Evolutionary conservation across 1,140 invertebrate species (phyloP).

Genomic region (Rhopalosiphum maidis): DNA sequence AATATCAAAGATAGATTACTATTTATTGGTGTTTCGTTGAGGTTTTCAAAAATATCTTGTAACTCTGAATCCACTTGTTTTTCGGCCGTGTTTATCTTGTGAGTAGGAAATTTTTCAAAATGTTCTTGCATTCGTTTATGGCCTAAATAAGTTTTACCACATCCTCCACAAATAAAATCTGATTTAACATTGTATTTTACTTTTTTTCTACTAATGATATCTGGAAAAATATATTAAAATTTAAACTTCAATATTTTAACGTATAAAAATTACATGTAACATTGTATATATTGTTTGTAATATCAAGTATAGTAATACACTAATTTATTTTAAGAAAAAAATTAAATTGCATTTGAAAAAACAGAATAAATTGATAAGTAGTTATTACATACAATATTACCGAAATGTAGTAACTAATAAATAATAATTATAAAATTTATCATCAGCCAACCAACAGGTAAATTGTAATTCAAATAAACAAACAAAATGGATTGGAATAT

Average conservation of each 20-base stretch:
- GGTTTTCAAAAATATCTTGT: conserved; percentile 48
- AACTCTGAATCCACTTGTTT: conserved; percentile 37
- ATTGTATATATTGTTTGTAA: not conserved
- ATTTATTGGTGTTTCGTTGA: not conserved
- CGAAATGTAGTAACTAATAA: not conserved
- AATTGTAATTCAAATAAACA: not conserved
- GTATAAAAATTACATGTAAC: not conserved
- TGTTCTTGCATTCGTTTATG: conserved; percentile 55
- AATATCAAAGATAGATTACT: not conserved
- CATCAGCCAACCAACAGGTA: not conserved
- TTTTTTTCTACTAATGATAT: conserved; percentile 46
- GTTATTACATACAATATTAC: not conserved
- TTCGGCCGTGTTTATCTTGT: not conserved
- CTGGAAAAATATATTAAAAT: not conserved
- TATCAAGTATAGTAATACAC: not conserved
- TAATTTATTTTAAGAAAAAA: not conserved
- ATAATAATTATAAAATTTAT: not conserved
- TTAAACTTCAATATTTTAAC: not conserved
- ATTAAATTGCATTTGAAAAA: not conserved
- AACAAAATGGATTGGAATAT: not conserved
- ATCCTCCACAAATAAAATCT: conserved; percentile 38
- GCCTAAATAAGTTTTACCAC: conserved; percentile 49
- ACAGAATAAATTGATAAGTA: not conserved
- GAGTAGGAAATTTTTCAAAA: conserved; percentile 40
- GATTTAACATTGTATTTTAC: conserved; percentile 52